Evolutionary conservation across 23 tunicate genomes (phyloP).

Genomic region (Ascidia mentula): DNA sequence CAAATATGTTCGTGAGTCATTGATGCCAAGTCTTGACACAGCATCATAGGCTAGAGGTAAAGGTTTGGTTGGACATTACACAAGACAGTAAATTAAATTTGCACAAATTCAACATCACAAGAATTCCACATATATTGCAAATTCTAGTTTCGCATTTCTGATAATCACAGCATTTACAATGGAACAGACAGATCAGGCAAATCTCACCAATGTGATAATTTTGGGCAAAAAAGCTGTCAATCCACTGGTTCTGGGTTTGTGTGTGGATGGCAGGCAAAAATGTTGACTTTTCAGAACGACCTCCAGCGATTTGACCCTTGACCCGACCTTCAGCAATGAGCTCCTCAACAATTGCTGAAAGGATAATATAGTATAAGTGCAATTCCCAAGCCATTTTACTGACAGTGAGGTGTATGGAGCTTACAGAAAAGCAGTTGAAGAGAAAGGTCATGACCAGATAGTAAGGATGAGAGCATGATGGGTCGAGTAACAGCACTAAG

Average conservation of each 20-base stretch:
- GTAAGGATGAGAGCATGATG: conserved; percentile 23
- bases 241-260: conserved; percentile 63
- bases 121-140: no score
- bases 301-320: conserved; percentile 69
- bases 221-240: conserved; percentile 71
- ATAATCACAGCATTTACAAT: no score
- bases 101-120: no score
- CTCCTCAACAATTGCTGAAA: conserved; percentile 53
- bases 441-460: conserved; percentile 32
- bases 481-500: conserved; percentile 80
- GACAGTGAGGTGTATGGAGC: background rate
- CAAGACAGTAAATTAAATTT: no score
- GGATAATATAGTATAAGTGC: background rate
- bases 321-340: conserved; percentile 64
- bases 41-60: conserved; percentile 61
- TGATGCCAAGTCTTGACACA: conserved; percentile 57
- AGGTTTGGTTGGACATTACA: no score
- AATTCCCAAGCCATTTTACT: background rate
- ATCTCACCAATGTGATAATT: conserved; percentile 65
- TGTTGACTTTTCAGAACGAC: conserved; percentile 53
- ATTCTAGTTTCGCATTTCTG: no score
- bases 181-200: background rate
- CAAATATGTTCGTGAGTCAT: conserved; percentile 45
- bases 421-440: conserved; percentile 33
- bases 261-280: conserved; percentile 72